Conservation (phyloP, 2,113 vertebrate species). For the Ochotona curzoniae region DNA sequence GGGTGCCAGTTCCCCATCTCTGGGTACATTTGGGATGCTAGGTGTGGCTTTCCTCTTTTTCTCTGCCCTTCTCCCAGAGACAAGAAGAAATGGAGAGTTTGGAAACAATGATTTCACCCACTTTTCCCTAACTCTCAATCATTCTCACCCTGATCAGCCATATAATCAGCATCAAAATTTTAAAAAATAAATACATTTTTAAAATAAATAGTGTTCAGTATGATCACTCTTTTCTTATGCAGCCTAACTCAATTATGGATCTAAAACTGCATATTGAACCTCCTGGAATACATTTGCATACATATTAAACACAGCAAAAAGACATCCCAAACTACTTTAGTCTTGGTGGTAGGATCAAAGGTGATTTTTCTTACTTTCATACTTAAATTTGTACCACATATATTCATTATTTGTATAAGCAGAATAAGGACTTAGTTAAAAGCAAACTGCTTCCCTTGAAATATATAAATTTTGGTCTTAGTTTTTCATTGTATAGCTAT, state of each 20-base stretch:
- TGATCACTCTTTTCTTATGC: background rate
- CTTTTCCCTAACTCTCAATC: too few relatives aligned
- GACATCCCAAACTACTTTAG: background rate
- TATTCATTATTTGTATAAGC: background rate
- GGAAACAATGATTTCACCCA: too few relatives aligned
- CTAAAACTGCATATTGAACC: conserved; percentile 2
- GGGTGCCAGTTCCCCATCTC: too few relatives aligned
- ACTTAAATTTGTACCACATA: conserved; percentile 36
- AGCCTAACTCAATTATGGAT: background rate
- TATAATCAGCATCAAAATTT: too few relatives aligned
- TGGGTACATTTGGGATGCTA: too few relatives aligned
- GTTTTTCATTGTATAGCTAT: background rate
- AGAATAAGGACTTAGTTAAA: conserved; percentile 32
- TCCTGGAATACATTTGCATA: background rate
- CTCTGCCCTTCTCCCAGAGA: too few relatives aligned
- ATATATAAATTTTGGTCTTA: background rate
- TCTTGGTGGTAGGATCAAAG: background rate
- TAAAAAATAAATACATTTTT: too few relatives aligned
- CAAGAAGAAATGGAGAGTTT: too few relatives aligned
- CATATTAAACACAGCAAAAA: background rate
- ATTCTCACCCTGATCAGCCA: too few relatives aligned
- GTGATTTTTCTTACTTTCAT: conserved; percentile 6
- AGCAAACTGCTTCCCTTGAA: background rate
- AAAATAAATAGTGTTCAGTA: too few relatives aligned
- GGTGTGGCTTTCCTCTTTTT: too few relatives aligned